Conservation (phyloP, 2,888 invertebrate genomes). For the Matsumyia berberina region DNA sequence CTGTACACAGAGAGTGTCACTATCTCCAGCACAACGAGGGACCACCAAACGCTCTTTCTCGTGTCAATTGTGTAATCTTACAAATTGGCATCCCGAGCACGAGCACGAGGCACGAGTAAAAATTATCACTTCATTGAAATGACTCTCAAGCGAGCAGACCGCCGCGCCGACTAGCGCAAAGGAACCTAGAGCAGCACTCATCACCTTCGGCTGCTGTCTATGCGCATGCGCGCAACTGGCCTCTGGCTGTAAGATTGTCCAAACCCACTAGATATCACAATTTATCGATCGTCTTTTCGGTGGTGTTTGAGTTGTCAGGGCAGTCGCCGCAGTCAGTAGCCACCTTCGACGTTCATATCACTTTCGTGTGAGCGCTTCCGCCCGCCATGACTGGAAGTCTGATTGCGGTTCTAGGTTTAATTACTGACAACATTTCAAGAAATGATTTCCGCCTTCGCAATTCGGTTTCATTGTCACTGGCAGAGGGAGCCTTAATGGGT, state of each 20-base stretch:
- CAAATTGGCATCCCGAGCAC: conserved; percentile 79
- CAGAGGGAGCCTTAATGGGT: neutral
- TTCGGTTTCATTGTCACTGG: conserved; percentile 45
- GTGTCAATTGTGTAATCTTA: conserved; percentile 82
- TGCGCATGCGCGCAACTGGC: conserved; percentile 56
- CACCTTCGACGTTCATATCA: conserved; percentile 44
- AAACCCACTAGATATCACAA: conserved; percentile 59
- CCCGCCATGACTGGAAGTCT: conserved; percentile 37
- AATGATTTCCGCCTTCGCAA: conserved; percentile 56
- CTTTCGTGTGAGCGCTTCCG: conserved; percentile 44
- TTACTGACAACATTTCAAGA: conserved; percentile 57
- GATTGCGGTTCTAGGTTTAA: conserved; percentile 60
- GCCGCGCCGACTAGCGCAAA: conserved; percentile 22
- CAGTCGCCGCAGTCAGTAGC: conserved; percentile 5
- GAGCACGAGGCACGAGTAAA: conserved; percentile 75
- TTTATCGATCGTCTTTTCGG: conserved; percentile 67
- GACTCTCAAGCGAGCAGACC: conserved; percentile 78
- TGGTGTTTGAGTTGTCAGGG: conserved; percentile 53
- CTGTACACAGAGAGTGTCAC: conserved; percentile 74
- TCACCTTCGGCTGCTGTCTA: neutral
- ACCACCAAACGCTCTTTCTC: conserved; percentile 67
- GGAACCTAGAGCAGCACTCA: conserved; percentile 29
- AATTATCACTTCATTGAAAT: conserved; percentile 83
- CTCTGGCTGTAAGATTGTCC: conserved; percentile 47
- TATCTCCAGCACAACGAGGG: conserved; percentile 77